Conservation (phyloP, 2,797 vertebrate genomes). For the Poeciliopsis infans region DNA sequence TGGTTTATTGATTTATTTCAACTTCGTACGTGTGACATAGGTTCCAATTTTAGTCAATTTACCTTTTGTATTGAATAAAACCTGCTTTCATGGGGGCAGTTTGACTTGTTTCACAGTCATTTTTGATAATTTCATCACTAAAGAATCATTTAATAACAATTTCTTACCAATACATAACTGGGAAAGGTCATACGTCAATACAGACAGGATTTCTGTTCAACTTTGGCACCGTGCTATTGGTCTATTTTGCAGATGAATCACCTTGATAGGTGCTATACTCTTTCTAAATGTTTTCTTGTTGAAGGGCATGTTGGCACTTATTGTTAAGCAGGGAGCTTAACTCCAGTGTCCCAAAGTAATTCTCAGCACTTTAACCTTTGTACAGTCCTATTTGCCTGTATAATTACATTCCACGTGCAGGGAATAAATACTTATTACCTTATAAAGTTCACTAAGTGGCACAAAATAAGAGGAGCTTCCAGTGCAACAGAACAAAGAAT, state of each 20-base stretch:
- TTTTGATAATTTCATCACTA: neutral
- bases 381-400: slow-evolving; percentile 21
- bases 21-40: neutral
- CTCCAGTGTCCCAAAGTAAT: slow-evolving; percentile 11
- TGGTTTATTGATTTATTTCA: too few species aligned
- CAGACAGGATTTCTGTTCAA: slow-evolving; percentile 2
- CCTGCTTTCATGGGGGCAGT: neutral
- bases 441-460: slow-evolving; percentile 1
- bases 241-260: slow-evolving; percentile 36
- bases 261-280: slow-evolving; percentile 5
- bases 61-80: neutral
- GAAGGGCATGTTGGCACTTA: slow-evolving; percentile 26
- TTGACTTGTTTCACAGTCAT: neutral
- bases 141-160: neutral
- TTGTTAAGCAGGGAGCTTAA: slow-evolving; percentile 23
- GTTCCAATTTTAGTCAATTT: neutral
- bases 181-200: neutral
- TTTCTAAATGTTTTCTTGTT: slow-evolving; percentile 22
- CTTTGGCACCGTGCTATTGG: slow-evolving; percentile 19
- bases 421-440: slow-evolving; percentile 17
- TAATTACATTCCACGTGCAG: slow-evolving; percentile 22
- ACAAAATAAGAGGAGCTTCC: slow-evolving; percentile 11
- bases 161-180: neutral
- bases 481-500: slow-evolving; percentile 10
- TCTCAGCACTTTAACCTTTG: slow-evolving; percentile 15